Conservation (phyloP, 1,140 invertebrate genomes). For the Pachypeltis micranthus region DNA sequence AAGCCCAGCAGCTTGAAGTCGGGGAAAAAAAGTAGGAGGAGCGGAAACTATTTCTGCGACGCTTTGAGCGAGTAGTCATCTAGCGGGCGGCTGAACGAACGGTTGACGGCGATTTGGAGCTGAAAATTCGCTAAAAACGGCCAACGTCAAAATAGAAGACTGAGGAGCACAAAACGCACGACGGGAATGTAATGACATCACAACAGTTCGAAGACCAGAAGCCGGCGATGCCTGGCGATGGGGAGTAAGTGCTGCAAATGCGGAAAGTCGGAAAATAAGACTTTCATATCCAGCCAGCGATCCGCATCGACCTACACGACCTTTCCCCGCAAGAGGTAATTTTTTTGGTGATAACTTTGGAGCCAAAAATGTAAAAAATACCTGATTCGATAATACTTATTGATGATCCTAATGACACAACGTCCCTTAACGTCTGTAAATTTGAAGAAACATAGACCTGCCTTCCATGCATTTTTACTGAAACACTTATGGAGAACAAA, state of each 20-base stretch:
- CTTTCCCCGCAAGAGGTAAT: background rate
- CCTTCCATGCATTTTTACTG: background rate
- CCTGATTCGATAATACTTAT: too few species aligned
- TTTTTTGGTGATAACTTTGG: background rate
- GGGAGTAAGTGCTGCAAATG: slow-evolving; percentile 3
- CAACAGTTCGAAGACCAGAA: background rate
- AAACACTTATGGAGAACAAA: background rate
- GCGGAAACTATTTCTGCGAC: slow-evolving; percentile 2
- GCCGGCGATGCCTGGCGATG: background rate
- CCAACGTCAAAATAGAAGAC: background rate
- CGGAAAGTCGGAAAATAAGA: background rate
- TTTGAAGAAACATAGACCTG: background rate
- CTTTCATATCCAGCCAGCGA: background rate
- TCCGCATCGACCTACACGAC: background rate
- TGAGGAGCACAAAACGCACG: background rate
- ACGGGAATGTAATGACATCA: background rate
- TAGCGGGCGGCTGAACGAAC: background rate
- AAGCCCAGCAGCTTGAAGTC: too few species aligned
- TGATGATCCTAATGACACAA: too few species aligned
- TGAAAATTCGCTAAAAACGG: too few species aligned
- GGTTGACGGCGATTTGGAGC: background rate
- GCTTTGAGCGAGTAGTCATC: background rate
- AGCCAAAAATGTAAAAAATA: too few species aligned
- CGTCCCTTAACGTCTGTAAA: background rate
- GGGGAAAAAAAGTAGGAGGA: background rate